A percentile compares a stretch with the other conserved stretches of the same genome.
These are phyloP conservation scores for Arnoldichthys spilopterus DNA, from an alignment of 2,797 vertebrate genomes.

Conservation along the genomic window DNA sequence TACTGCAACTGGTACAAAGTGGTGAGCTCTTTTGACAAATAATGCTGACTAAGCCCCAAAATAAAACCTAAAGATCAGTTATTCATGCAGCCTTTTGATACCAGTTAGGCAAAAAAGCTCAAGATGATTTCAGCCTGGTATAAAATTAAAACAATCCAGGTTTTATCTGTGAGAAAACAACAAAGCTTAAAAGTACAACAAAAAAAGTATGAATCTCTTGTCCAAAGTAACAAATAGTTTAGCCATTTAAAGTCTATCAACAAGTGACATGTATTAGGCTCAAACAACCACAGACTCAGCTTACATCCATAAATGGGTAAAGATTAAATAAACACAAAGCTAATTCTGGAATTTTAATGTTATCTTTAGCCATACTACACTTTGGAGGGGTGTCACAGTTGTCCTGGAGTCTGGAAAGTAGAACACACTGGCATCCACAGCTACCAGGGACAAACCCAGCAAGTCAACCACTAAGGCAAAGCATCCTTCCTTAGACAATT, in stretches of 20 bases:
- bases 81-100: neutral
- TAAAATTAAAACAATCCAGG: neutral
- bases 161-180: neutral
- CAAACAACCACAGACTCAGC: neutral
- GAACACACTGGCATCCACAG: neutral
- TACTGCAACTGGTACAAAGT: neutral
- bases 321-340: neutral
- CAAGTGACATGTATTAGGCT: slow-evolving; percentile 31
- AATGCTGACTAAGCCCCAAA: neutral
- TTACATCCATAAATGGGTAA: slow-evolving; percentile 4
- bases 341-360: slow-evolving; percentile 14
- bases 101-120: neutral
- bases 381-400: neutral
- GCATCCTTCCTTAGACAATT: neutral
- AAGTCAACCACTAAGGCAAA: neutral
- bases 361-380: neutral
- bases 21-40: neutral
- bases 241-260: neutral
- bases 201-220: neutral
- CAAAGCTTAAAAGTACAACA: neutral
- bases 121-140: neutral
- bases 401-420: neutral
- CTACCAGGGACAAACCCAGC: neutral
- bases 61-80: neutral
- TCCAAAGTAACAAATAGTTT: neutral